These are phyloP conservation scores for Hemibagrus guttatus DNA, from an alignment of 2,797 vertebrate species.

Conservation along the genomic window DNA sequence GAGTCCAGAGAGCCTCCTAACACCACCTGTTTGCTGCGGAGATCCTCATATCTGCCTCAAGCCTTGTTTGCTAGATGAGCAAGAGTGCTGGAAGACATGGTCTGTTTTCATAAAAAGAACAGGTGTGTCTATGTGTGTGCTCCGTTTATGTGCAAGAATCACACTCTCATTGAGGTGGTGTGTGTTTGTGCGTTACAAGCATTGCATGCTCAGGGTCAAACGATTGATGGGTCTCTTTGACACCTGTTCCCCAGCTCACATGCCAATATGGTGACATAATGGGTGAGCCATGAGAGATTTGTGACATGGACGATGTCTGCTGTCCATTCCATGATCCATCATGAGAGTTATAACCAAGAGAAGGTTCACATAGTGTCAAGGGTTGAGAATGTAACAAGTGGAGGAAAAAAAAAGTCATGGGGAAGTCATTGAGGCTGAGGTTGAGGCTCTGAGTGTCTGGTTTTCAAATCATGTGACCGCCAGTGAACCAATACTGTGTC, in stretches of 20 bases:
- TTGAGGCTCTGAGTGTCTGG: not conserved
- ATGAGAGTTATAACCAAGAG: not conserved
- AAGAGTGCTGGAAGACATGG: not conserved
- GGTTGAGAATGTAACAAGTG: not conserved
- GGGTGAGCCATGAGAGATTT: not conserved
- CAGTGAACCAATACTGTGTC: no score
- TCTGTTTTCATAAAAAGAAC: not conserved
- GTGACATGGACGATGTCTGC: not conserved
- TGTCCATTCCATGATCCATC: not conserved
- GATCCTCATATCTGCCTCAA: not conserved
- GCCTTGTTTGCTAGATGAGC: not conserved
- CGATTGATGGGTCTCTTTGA: not conserved
- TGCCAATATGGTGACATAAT: not conserved
- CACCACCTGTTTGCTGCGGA: not conserved
- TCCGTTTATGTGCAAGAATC: not conserved
- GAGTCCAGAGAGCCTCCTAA: slow-evolving; percentile 17
- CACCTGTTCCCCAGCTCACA: not conserved
- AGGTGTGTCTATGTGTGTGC: not conserved
- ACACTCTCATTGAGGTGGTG: not conserved
- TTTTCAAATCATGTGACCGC: not conserved
- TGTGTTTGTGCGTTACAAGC: not conserved
- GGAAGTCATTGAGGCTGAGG: not conserved
- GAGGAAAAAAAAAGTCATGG: not conserved
- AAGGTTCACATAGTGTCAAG: not conserved
- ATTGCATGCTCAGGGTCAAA: not conserved